Percentiles rank a stretch among this genome's conserved stretches.
phyloP scores from a whole-genome alignment of 1,140 invertebrate genomes.

The Pantala flavescens region DNA sequence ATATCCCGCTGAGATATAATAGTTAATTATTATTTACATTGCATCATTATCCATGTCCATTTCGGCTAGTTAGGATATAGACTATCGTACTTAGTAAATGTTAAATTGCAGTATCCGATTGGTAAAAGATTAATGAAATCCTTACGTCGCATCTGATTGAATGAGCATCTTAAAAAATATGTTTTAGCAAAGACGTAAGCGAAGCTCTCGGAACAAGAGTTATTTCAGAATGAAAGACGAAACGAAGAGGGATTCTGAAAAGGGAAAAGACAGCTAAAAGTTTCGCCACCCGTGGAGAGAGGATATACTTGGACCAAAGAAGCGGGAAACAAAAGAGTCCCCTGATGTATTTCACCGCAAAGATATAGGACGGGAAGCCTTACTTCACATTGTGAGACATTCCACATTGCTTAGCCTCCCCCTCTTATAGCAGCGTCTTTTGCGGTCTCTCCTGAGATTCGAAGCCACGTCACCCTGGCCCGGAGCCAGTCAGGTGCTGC shows the following conservation, averaged over 20 bases:
- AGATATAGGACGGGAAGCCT: background rate
- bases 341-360: background rate
- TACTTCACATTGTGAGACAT: conserved; percentile 6
- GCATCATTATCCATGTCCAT: too few species aligned
- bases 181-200: background rate
- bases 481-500: background rate
- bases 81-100: too few species aligned
- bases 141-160: too few species aligned
- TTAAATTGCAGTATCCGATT: too few species aligned
- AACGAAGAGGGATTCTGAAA: background rate
- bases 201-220: background rate
- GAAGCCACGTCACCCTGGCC: background rate
- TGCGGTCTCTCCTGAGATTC: background rate
- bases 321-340: background rate
- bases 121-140: too few species aligned
- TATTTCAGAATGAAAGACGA: background rate
- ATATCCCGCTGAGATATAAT: too few species aligned
- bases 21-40: too few species aligned
- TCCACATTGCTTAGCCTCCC: background rate
- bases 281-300: too few species aligned
- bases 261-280: background rate
- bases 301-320: too few species aligned
- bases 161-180: too few species aligned
- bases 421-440: background rate
- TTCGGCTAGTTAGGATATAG: too few species aligned